A percentile compares a stretch with the other conserved stretches of the same genome.
These are phyloP conservation scores for Lota lota DNA, from an alignment of 2,113 vertebrate species.

Conservation along the genomic window DNA sequence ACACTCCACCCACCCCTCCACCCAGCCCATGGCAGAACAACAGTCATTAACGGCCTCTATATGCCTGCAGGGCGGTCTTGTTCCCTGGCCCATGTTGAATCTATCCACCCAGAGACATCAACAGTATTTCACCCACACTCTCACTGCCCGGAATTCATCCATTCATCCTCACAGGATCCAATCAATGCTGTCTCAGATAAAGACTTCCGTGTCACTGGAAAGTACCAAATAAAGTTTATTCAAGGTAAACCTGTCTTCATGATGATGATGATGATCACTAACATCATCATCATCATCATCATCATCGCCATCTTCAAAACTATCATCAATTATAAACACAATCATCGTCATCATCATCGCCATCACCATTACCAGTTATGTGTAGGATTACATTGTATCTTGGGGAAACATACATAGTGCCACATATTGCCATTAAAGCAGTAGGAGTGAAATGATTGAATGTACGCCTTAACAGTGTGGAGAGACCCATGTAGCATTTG, in stretches of 20 bases:
- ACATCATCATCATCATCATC: slow-evolving; percentile 9
- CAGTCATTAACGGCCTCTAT: slow-evolving; percentile 80
- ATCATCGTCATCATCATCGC: too few relatives aligned
- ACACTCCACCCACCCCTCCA: slow-evolving; percentile 35
- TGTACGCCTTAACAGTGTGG: too few relatives aligned
- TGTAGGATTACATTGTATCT: too few relatives aligned
- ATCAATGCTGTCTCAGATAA: slow-evolving; percentile 66
- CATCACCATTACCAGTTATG: too few relatives aligned
- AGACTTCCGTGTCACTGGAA: slow-evolving; percentile 43
- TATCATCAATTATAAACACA: too few relatives aligned
- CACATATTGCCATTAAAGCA: not conserved
- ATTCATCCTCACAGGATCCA: slow-evolving; percentile 75
- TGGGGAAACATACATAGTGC: not conserved
- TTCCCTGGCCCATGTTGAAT: slow-evolving; percentile 57
- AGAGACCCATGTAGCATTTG: too few relatives aligned
- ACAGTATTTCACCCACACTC: slow-evolving; percentile 61
- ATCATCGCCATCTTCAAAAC: slow-evolving; percentile 9
- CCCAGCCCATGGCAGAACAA: slow-evolving; percentile 57
- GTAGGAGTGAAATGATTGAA: too few relatives aligned
- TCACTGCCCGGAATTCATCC: slow-evolving; percentile 77
- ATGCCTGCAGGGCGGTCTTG: slow-evolving; percentile 75
- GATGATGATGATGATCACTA: not conserved
- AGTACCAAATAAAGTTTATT: too few relatives aligned
- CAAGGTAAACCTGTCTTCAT: slow-evolving; percentile 16
- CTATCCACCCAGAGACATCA: slow-evolving; percentile 42